phyloP scores from a whole-genome alignment of 2,797 vertebrate species.

The Mormyrops attenuatus region DNA sequence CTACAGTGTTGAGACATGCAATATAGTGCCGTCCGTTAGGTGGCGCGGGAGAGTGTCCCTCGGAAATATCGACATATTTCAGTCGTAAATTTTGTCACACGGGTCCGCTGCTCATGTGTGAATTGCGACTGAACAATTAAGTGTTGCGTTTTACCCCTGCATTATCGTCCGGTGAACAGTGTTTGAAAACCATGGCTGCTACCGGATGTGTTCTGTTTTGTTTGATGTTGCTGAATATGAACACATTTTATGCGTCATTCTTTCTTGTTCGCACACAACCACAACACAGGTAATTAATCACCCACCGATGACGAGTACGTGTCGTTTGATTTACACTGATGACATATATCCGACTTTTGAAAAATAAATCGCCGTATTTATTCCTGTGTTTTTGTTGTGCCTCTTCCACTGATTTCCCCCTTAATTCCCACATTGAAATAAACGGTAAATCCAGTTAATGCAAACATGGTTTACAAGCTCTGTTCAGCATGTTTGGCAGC shows the following conservation, averaged over 20 bases:
- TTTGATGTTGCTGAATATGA: not conserved
- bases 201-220: not conserved
- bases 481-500: not conserved
- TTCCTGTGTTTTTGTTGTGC: not conserved
- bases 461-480: not conserved
- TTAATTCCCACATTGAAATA: not conserved
- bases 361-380: not conserved
- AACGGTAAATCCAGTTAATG: not conserved
- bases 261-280: not conserved
- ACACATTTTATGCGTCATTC: not conserved
- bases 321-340: not conserved
- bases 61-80: not conserved
- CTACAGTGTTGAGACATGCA: not conserved
- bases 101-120: not conserved
- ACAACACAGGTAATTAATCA: not conserved
- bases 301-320: not conserved
- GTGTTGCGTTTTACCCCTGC: not conserved
- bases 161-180: not conserved
- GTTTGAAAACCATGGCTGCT: not conserved
- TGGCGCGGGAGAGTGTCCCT: not conserved
- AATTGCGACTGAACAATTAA: not conserved
- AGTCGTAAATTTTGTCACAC: not conserved
- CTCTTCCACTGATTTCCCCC: not conserved
- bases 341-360: not conserved
- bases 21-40: not conserved